These are phyloP conservation scores for Euproctis similis DNA, from an alignment of 2,888 invertebrate genomes.

Conservation along the genomic window DNA sequence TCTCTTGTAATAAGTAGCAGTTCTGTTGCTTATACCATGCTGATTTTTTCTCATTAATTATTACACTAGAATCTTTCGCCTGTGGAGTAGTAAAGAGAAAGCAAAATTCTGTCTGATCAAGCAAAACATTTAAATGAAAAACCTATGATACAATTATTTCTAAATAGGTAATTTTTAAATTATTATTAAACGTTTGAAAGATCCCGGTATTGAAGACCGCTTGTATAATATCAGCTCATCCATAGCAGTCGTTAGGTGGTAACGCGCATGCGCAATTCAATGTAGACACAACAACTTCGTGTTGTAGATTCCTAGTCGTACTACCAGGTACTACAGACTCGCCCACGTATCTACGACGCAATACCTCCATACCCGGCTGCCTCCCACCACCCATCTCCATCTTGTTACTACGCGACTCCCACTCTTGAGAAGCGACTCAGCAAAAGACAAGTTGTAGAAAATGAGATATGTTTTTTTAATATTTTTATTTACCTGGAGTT, in stretches of 20 bases:
- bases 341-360: slow-evolving; percentile 58
- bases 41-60: no score
- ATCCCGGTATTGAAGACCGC: background rate
- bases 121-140: no score
- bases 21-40: no score
- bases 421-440: slow-evolving; percentile 25
- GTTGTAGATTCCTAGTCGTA: slow-evolving; percentile 55
- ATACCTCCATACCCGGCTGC: slow-evolving; percentile 20
- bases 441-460: slow-evolving; percentile 37
- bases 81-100: no score
- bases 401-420: slow-evolving; percentile 54
- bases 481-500: slow-evolving; percentile 19
- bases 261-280: slow-evolving; percentile 58
- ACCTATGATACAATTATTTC: no score
- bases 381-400: slow-evolving; percentile 20
- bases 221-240: slow-evolving; percentile 12
- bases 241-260: slow-evolving; percentile 25
- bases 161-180: no score
- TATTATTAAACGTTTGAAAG: no score
- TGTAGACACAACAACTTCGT: slow-evolving; percentile 69
- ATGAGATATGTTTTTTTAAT: slow-evolving; percentile 29
- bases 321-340: slow-evolving; percentile 74
- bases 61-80: no score
- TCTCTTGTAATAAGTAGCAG: no score
- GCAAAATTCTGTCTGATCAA: no score